Evolutionary conservation across 1,140 invertebrate genomes (phyloP).

Genomic region (Rhopalosiphum padi): DNA sequence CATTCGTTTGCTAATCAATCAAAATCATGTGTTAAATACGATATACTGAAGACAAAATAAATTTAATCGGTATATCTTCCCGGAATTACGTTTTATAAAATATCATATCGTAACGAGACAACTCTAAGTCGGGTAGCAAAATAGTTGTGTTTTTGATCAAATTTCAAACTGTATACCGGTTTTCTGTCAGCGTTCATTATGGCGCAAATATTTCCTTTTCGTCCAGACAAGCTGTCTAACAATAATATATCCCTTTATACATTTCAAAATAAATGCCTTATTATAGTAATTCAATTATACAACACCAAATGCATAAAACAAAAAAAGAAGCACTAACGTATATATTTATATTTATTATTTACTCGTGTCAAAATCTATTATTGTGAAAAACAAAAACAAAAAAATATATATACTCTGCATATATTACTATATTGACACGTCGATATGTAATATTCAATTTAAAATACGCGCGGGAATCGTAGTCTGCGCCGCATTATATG

Average conservation of each 20-base stretch:
- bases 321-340: background rate
- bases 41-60: background rate
- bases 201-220: background rate
- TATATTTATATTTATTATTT: conserved; percentile 28
- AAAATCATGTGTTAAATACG: background rate
- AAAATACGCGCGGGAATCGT: background rate
- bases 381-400: background rate
- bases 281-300: conserved; percentile 18
- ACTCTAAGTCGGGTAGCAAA: background rate
- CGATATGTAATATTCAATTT: background rate
- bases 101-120: background rate
- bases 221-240: conserved; percentile 10
- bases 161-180: background rate
- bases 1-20: background rate
- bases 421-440: background rate
- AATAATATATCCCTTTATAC: background rate
- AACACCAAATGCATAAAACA: background rate
- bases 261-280: background rate
- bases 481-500: no score
- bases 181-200: conserved; percentile 17
- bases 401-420: background rate
- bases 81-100: background rate
- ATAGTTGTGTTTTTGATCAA: conserved; percentile 29
- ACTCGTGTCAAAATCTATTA: conserved; percentile 6
- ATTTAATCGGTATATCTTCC: background rate